Base-by-base conservation (phyloP, 2,113 vertebrate species). In the Vulpes ferrilata region DNA sequence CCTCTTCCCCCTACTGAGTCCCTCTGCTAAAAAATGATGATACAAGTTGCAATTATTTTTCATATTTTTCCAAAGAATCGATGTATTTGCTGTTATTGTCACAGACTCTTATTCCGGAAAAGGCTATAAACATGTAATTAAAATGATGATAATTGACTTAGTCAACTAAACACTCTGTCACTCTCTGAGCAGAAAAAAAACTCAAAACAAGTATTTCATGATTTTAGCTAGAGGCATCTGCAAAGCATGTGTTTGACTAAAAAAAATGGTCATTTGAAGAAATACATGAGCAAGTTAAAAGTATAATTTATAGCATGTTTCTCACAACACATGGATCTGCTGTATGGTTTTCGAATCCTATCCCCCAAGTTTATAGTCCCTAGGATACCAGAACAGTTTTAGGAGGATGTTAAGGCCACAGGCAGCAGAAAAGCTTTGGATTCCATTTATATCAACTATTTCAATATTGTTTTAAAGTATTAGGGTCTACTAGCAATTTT, bases 231-330 rank as follows among this genome's bases (percentile, higher is more conserved):
- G 35, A 93, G 57, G n/a, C 90, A 92, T 93, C 85, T 93, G 90
- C 86, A 80, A 93, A 97, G 69, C 97, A 97, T 93, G 88, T 96
- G 90, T 93, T 71, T 96, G 88, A 94, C 84, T 62, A n/a, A 86
- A 88, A 73, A 48, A 76, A 62, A 3, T 55, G n/a, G 27, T 62
- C 84, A 95, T 76, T 85, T 91, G 73, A 94, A 95, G 88, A 94
- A 92, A 95, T 51, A n/a, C 32, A 43, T 57, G 64, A 97, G 43
- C 86, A 96, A 96, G 59, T 87, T 73, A 78, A 83, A 96, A 88
- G 27, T 51, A 62, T 81, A 95, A 90, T 96, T 94, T 83, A 93
- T 73, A 88, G 67, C 73, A 83, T 38, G 55, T 8, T 73, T 97
- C 85, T 95, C 81, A 90, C 82, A 64, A 69, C 81, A 65, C 55